Evolutionary conservation across 1,140 invertebrate genomes (phyloP).

Genomic region (Nasonia vitripennis): DNA sequence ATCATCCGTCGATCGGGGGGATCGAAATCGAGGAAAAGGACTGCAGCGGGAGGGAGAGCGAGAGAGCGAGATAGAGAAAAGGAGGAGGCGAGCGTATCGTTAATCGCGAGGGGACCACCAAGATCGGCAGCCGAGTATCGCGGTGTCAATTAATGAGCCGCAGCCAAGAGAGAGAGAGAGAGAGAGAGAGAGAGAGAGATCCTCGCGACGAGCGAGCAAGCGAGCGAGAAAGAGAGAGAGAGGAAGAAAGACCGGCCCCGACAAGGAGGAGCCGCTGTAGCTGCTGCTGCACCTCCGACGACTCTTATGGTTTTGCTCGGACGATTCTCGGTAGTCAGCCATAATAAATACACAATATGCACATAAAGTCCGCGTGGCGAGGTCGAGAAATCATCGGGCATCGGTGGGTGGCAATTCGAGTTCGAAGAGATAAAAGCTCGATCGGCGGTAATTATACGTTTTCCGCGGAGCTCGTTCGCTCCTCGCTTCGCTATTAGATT

Average conservation of each 20-base stretch:
- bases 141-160: conserved; percentile 71
- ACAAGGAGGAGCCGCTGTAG: conserved; percentile 55
- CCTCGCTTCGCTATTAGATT: not conserved
- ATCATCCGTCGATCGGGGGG: conserved; percentile 51
- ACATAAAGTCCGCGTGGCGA: conserved; percentile 68
- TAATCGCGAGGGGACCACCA: conserved; percentile 67
- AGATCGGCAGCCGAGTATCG: conserved; percentile 64
- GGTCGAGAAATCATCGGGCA: conserved; percentile 63
- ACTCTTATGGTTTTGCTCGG: conserved; percentile 65
- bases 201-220: conserved; percentile 3
- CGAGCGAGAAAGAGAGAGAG: not conserved
- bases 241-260: conserved; percentile 42
- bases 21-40: conserved; percentile 56
- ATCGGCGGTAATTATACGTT: not conserved
- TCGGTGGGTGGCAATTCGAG: conserved; percentile 21
- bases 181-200: too few species aligned
- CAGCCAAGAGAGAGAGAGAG: conserved; percentile 34
- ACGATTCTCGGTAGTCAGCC: conserved; percentile 65
- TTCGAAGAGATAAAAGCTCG: too few species aligned
- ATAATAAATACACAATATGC: conserved; percentile 72
- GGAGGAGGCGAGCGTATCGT: conserved; percentile 58
- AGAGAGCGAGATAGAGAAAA: conserved; percentile 2
- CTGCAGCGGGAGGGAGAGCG: not conserved
- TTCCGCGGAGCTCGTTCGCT: not conserved
- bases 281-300: not conserved